Evolutionary conservation across 1,140 invertebrate species (phyloP), one percentile per base, ranked within the genome.

Genomic region (Muscidifurax raptorellus): DNA sequence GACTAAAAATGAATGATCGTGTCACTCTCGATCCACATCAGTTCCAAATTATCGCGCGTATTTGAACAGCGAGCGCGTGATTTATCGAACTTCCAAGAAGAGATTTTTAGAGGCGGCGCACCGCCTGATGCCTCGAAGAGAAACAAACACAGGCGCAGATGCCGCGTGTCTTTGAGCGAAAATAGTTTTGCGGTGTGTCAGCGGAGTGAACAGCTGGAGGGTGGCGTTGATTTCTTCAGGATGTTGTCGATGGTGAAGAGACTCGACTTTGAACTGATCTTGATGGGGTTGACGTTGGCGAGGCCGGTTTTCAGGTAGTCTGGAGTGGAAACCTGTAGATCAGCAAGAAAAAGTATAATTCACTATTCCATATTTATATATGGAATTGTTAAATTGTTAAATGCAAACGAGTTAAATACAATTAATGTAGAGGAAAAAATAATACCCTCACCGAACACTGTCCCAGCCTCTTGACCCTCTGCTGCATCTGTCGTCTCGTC

Each of bases 401-500:
- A 22, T 22, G 18, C 6, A 22, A 7, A 22, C 22, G n/a, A 2
- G 5, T 6, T n/a, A 15, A 22, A n/a, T 10, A 9, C 6, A 10
- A n/a, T n/a, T n/a, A n/a, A n/a, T n/a, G n/a, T n/a, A n/a, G n/a
- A 36, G 10, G 32, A 27, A 30, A 32, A 32, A 36, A 18, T 1
- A 32, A 72, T 2, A 40, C 44, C 18, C 75, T 67, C 25, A 25
- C 64, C 40, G 52, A 64, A 27, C 30, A 71, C 15, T 44, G 22
- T 32, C 30, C 72, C 15, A 27, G 36, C 22, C 28, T 28, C 25
- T 69, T 28, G 47, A 59, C 27, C 12, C 30, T 12, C 6, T 28
- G 52, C 25, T 79, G 69, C 4, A 91, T 88, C 78, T 94, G 94
- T 22, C 93, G 89, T 44, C 94, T 91, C 13, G 94, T 94, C 80